Conservation (phyloP, 1,140 invertebrate species). For the Triops longicaudatus region DNA sequence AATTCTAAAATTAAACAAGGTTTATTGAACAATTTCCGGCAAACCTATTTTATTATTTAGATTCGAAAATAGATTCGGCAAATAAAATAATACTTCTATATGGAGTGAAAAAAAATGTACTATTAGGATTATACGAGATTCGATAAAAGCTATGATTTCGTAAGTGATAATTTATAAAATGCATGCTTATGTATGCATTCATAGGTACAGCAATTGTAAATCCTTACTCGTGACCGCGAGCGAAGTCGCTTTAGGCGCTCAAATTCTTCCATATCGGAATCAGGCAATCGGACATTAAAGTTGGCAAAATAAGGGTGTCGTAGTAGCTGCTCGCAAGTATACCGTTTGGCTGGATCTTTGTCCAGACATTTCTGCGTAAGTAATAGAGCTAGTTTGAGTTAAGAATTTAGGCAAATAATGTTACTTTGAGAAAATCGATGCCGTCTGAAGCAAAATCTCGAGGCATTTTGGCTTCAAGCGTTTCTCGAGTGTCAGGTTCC, state of each 20-base stretch:
- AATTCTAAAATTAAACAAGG: constrained; percentile 21
- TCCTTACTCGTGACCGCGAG: constrained; percentile 49
- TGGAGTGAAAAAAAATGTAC: too few species aligned
- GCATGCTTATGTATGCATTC: background rate
- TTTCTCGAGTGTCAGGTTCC: constrained; percentile 58
- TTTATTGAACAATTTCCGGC: background rate
- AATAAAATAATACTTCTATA: too few species aligned
- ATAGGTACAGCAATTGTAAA: too few species aligned
- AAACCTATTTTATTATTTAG: too few species aligned
- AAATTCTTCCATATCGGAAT: constrained; percentile 58
- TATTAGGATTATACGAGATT: too few species aligned
- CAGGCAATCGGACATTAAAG: constrained; percentile 64
- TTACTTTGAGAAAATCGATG: constrained; percentile 78
- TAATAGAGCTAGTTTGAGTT: constrained; percentile 4
- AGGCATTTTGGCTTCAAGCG: constrained; percentile 75
- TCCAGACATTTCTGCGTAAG: constrained; percentile 75
- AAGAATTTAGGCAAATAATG: constrained; percentile 20
- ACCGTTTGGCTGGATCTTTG: constrained; percentile 80
- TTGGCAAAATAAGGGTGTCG: constrained; percentile 81
- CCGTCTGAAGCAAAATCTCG: constrained; percentile 55
- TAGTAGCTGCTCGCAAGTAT: constrained; percentile 70
- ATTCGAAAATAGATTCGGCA: too few species aligned
- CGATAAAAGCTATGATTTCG: too few species aligned
- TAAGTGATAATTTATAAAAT: too few species aligned
- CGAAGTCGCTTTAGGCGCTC: constrained; percentile 52